Base-by-base conservation (phyloP, 2,113 vertebrate species). In the Gambusia affinis region DNA sequence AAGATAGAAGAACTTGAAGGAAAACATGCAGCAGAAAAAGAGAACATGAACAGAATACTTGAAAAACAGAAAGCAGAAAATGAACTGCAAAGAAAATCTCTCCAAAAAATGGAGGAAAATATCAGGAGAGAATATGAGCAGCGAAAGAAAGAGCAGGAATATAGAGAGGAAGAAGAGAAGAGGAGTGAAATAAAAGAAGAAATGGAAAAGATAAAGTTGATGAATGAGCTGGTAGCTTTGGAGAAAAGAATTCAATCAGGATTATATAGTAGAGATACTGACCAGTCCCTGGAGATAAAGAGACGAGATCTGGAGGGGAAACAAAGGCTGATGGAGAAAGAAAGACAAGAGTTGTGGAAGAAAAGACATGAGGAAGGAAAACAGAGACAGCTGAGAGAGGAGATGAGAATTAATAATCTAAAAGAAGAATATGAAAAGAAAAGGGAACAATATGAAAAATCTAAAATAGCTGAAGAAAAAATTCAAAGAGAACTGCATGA, bases 131-230 rank as follows among this genome's bases (percentile, higher is more conserved):
- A 14, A 30, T 76, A 14, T 75, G 75, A 15, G 19, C 19, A 8
- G 51, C 67, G 28, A 4, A 47, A 75, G 22, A 72, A 29, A 68
- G 63, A 68, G 1, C 57, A 81, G 42, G 27, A 89, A 28, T 51
- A 28, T 28, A 10, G 76, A 75, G 5, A 39, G 80, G 0, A 64
- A 4, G 5, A 75, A 6, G 0, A 78, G 5, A 39, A 1, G 4
- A 11, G 22, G 22, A 27, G 47, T 1, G 29, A 14, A 66, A 29
- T 22, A 0, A 2, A 37, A 10, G 67, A 77, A 57, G 61, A 85
- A 64, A 14, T 3, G 0, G 11, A 73, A 29, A 2, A 12, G 24
- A 24, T 0, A 3, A 1, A 77, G 19, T 80, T 64, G 81, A 54
- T 72, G 47, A 28, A 72, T 2, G 70, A 79, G 30, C 6, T 62